Base-by-base conservation (phyloP, 2,113 vertebrate species). In the Sprattus sprattus region DNA sequence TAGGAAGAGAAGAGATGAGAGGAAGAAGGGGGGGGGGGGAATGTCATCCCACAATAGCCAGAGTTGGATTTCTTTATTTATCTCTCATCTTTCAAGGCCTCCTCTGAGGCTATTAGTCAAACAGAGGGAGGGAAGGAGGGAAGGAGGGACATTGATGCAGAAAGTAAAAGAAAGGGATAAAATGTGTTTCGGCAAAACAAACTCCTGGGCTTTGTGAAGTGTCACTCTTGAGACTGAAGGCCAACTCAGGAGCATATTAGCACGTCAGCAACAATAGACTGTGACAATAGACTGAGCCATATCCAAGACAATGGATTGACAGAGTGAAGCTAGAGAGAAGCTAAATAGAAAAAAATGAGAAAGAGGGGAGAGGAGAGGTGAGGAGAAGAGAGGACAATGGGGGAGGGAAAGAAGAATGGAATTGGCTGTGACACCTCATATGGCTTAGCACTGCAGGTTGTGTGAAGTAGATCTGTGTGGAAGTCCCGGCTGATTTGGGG, bases 361-460 rank as follows among this genome's bases (percentile, higher is more conserved):
- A 18, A n/a, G 28, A 87, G 44, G 60, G 83, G 25, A 81, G 81
- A 25, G 11, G 45, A 80, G 25, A 44, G 18, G 49, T 32, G 57
- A 20, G n/a, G 57, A 11, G 44, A 82, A 25, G 81, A 60, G 83
- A 16, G 8, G 46, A 82, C 45, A 16, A 84, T 28, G n/a, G 9
- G 64, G 11, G 64, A 16, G 67, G 39, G 67, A 39, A 15, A 32
- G 28, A 15, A 13, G 67, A 75, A 32, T 75, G 28, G 4, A 39
- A 75, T 75, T 32, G 67, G 25, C 67, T 75, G 28, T 75, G 67
- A 75, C 67, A 57, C 39, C 85, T 83, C 83, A 85, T 71, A 28
- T 81, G 85, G 22, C 83, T 83, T 28, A 88, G 32, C 4, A 11
- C 89, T 81, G 91, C 85, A 89, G 84, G 44, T 75, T 75, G n/a